A percentile compares a stretch with the other conserved stretches of the same genome.
phyloP scores from a whole-genome alignment of 2,113 vertebrate species.

The Nycticryphes semicollaris region DNA sequence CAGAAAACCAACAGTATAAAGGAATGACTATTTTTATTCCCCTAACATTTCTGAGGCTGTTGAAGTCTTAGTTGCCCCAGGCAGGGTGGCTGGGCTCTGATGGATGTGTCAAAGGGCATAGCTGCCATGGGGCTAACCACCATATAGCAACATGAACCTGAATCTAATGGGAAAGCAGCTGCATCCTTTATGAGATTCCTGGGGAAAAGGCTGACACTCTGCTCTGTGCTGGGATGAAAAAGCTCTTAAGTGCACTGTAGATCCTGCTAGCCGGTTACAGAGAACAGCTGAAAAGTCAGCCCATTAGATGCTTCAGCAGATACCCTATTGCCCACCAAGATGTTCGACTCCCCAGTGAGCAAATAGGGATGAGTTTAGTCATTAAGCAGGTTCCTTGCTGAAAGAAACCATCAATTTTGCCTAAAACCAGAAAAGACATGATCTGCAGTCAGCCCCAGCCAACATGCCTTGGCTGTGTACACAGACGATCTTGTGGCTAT shows the following conservation, averaged over 20 bases:
- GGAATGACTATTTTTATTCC: neutral
- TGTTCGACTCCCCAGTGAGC: neutral
- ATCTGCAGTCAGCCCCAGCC: neutral
- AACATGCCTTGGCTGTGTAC: neutral
- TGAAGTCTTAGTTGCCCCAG: neutral
- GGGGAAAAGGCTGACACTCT: neutral
- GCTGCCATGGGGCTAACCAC: neutral
- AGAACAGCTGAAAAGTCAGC: neutral
- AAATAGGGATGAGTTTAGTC: neutral
- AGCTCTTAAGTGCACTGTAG: neutral
- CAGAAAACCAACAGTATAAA: neutral
- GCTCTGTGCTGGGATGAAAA: neutral
- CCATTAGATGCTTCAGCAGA: neutral
- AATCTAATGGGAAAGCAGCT: neutral
- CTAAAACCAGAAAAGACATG: neutral
- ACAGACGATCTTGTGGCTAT: neutral
- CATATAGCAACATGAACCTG: neutral
- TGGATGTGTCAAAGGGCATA: neutral
- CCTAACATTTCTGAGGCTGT: neutral
- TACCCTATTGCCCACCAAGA: neutral
- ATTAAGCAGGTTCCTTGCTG: neutral
- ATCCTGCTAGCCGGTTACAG: neutral
- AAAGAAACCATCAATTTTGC: neutral
- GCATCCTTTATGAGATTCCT: neutral
- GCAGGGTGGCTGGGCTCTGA: neutral